Conservation (phyloP, 2,888 invertebrate species). For the Biston betularia region DNA sequence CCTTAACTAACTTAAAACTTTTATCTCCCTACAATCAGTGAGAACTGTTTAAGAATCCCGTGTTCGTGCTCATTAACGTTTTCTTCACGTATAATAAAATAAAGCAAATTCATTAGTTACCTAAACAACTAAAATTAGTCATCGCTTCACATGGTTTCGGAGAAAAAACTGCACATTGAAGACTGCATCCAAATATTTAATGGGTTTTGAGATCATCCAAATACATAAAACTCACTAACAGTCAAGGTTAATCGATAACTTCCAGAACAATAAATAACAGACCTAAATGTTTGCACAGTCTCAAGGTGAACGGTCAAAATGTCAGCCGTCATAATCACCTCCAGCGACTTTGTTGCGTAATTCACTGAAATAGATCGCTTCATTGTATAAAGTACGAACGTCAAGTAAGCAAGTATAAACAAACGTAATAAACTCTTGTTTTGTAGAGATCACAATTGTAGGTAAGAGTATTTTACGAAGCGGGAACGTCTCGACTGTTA, state of each 20-base stretch:
- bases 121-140: neutral
- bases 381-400: neutral
- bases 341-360: slow-evolving; percentile 25
- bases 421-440: slow-evolving; percentile 6
- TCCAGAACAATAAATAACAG: slow-evolving; percentile 22
- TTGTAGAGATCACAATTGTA: slow-evolving; percentile 17
- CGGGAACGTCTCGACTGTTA: slow-evolving; percentile 37
- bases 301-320: slow-evolving; percentile 37
- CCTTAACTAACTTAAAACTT: no score
- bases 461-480: slow-evolving; percentile 14
- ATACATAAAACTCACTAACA: slow-evolving; percentile 4
- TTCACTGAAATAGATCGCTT: slow-evolving; percentile 32
- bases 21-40: neutral
- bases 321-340: slow-evolving; percentile 31
- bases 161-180: neutral
- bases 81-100: neutral
- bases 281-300: slow-evolving; percentile 31
- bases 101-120: neutral
- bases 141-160: neutral
- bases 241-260: slow-evolving; percentile 13
- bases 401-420: slow-evolving; percentile 1
- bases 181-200: neutral
- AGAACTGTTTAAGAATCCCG: no score
- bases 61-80: neutral
- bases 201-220: slow-evolving; percentile 2